Conservation (phyloP, 2,888 invertebrate species). For the Archaeoteleia sp. region DNA sequence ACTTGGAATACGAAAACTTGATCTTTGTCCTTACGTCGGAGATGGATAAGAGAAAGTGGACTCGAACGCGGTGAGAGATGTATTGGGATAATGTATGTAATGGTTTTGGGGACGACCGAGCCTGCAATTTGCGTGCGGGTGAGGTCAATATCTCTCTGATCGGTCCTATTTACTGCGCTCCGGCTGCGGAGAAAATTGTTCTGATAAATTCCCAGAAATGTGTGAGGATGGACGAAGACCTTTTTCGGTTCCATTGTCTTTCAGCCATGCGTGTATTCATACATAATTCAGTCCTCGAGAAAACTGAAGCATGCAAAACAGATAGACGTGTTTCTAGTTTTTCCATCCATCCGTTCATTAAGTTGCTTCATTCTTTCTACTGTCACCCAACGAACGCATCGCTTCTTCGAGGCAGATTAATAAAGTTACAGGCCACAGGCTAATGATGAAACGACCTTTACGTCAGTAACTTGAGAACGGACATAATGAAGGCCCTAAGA, state of each 20-base stretch:
- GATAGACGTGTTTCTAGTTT: neutral
- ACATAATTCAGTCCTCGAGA: too few species aligned
- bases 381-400: neutral
- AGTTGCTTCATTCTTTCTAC: neutral
- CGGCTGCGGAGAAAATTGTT: too few species aligned
- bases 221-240: too few species aligned
- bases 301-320: too few species aligned
- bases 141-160: conserved; percentile 33
- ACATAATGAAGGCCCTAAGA: neutral
- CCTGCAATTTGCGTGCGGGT: conserved; percentile 34
- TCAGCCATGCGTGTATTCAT: too few species aligned
- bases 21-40: too few species aligned
- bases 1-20: too few species aligned
- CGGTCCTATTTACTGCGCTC: conserved; percentile 19
- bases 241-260: too few species aligned
- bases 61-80: conserved; percentile 14
- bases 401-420: neutral
- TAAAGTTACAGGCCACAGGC: neutral
- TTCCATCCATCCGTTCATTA: neutral
- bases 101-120: conserved; percentile 33
- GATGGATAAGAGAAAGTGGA: neutral
- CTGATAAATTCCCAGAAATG: too few species aligned
- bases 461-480: neutral
- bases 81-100: conserved; percentile 37
- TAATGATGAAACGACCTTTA: conserved; percentile 1